Conservation (phyloP, 92 coral and sea anemone genomes). For the Phenganax stokvisi region DNA sequence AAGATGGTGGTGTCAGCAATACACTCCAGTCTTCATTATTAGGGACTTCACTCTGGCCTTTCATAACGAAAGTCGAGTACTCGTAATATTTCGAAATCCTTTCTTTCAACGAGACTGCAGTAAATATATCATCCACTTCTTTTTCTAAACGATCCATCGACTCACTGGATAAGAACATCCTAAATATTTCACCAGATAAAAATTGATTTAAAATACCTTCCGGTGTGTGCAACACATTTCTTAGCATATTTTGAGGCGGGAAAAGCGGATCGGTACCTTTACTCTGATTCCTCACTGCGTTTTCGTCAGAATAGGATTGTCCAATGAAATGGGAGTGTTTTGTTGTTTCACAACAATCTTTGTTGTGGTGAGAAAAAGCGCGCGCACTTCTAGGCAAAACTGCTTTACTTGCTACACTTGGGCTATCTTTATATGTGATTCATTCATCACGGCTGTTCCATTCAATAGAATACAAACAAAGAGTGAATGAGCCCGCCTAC, state of each 20-base stretch:
- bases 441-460: slow-evolving; percentile 9
- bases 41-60: not conserved
- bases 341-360: not conserved
- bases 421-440: slow-evolving; percentile 7
- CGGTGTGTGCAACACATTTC: not conserved
- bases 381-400: slow-evolving; percentile 10
- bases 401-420: not conserved
- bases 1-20: slow-evolving; percentile 30
- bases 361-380: slow-evolving; percentile 1
- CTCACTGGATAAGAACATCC: slow-evolving; percentile 13
- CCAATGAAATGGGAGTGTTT: slow-evolving; percentile 14
- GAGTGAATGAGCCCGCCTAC: slow-evolving; percentile 34
- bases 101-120: not conserved
- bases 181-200: not conserved
- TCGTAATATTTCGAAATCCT: slow-evolving; percentile 4
- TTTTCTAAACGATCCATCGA: slow-evolving; percentile 14
- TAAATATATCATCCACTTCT: slow-evolving; percentile 26
- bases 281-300: not conserved
- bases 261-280: slow-evolving; percentile 11
- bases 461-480: slow-evolving; percentile 34
- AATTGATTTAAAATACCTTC: not conserved
- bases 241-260: not conserved
- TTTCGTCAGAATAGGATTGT: slow-evolving; percentile 2
- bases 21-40: slow-evolving; percentile 10
- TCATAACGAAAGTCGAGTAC: not conserved